Evolutionary conservation across 2,797 vertebrate species (phyloP).

Genomic region (Notolepis coatsorum): DNA sequence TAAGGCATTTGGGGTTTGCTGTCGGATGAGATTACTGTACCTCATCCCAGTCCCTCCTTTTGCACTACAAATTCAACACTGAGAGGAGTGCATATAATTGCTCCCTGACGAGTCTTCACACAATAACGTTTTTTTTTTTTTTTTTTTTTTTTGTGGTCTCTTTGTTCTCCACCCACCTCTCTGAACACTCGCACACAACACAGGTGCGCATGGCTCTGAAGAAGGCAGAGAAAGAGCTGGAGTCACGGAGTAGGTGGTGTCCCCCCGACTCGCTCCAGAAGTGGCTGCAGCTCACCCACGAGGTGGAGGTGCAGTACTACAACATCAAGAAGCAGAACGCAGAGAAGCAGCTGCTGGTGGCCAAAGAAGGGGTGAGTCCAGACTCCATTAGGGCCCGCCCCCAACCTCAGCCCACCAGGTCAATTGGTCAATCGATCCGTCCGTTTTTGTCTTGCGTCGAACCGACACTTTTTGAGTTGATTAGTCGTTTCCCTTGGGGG

Average conservation of each 20-base stretch:
- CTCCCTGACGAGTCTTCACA: no score
- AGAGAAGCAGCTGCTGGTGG: slow-evolving; percentile 93
- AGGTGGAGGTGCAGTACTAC: slow-evolving; percentile 98
- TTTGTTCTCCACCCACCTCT: neutral
- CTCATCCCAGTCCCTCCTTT: no score
- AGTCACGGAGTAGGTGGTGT: slow-evolving; percentile 92
- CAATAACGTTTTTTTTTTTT: no score
- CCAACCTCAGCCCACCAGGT: neutral
- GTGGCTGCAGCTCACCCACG: slow-evolving; percentile 98
- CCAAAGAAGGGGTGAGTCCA: slow-evolving; percentile 94
- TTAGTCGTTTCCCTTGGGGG: no score
- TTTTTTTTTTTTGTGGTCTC: no score
- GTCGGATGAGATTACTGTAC: no score
- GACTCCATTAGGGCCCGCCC: neutral
- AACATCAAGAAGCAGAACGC: slow-evolving; percentile 98
- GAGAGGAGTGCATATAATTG: no score
- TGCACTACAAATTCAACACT: no score
- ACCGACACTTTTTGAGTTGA: no score
- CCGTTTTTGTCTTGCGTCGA: no score
- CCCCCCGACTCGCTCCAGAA: slow-evolving; percentile 94
- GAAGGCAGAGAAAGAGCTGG: slow-evolving; percentile 97
- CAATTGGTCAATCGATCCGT: neutral
- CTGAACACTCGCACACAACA: slow-evolving; percentile 7
- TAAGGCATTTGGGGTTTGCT: no score
- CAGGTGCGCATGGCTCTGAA: slow-evolving; percentile 97